A percentile compares a stretch with the other conserved stretches of the same genome.
Conservation (phyloP, 2,797 vertebrate species). For the Enteromius trimaculatus region DNA sequence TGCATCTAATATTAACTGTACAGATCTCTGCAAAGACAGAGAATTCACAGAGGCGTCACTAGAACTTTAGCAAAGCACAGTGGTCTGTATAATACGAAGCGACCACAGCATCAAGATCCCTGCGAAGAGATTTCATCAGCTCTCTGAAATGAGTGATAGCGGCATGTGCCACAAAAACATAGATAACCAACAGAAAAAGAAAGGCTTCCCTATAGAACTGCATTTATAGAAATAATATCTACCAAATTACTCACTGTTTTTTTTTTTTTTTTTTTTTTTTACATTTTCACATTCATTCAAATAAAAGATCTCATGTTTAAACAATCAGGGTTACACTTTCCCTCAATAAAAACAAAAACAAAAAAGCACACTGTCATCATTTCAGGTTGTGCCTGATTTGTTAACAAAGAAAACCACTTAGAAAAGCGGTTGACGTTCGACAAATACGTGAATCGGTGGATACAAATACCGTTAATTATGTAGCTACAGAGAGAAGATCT, state of each 20-base stretch:
- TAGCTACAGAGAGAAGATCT: conserved; percentile 32
- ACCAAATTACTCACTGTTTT: not conserved
- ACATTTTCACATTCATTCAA: conserved; percentile 23
- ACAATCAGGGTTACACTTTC: not conserved
- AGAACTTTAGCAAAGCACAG: conserved; percentile 33
- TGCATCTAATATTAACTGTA: conserved; percentile 61
- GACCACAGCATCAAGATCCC: conserved; percentile 3
- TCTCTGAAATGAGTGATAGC: conserved; percentile 15
- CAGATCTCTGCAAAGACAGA: conserved; percentile 68
- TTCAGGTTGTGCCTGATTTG: conserved; percentile 1
- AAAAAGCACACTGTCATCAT: not conserved
- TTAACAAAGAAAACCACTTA: conserved; percentile 2
- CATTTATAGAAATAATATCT: conserved; percentile 24
- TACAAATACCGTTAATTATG: conserved; percentile 43
- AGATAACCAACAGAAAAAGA: conserved; percentile 13
- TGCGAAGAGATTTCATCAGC: not conserved
- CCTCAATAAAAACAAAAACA: not conserved
- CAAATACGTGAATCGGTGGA: conserved; percentile 12
- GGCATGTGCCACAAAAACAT: not conserved
- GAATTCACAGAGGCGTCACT: conserved; percentile 59
- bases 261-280: not conserved
- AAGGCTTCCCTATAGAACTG: conserved; percentile 30
- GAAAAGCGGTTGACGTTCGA: not conserved
- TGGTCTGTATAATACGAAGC: conserved; percentile 12
- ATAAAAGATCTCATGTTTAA: conserved; percentile 15